Evolutionary conservation across 2,888 invertebrate species (phyloP).

Genomic region (Apotomis capreana): DNA sequence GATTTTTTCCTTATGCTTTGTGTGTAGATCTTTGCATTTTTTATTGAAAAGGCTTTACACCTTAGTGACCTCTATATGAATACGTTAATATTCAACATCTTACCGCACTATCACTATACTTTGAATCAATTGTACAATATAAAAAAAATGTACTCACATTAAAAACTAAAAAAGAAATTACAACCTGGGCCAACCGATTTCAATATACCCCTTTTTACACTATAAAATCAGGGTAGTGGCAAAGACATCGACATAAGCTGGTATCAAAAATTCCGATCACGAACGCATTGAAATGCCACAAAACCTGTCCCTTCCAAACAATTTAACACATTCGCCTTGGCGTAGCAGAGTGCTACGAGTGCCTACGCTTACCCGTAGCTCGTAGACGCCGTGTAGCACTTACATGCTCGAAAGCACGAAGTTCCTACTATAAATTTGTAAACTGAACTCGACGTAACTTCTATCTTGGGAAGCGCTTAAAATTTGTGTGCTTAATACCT

Average conservation of each 20-base stretch:
- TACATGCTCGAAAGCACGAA: conserved; percentile 22
- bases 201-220: background rate
- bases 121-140: too few relatives aligned
- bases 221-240: conserved; percentile 4
- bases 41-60: too few relatives aligned
- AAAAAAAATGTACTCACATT: too few relatives aligned
- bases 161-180: too few relatives aligned
- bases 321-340: conserved; percentile 35
- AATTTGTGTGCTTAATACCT: conserved; percentile 17
- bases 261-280: conserved; percentile 30
- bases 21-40: too few relatives aligned
- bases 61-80: too few relatives aligned
- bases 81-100: too few relatives aligned
- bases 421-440: conserved; percentile 28
- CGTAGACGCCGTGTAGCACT: conserved; percentile 38
- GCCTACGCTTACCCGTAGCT: conserved; percentile 32
- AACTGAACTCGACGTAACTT: conserved; percentile 23
- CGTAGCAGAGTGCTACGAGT: conserved; percentile 33
- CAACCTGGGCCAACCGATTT: too few relatives aligned
- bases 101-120: too few relatives aligned
- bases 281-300: conserved; percentile 32
- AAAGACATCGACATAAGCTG: conserved; percentile 14
- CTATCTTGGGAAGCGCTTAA: conserved; percentile 15
- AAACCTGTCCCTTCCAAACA: conserved; percentile 38
- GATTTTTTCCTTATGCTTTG: too few relatives aligned